These are phyloP conservation scores for Leptodactylus fuscus DNA, from an alignment of 2,113 vertebrate species.

Conservation along the genomic window DNA sequence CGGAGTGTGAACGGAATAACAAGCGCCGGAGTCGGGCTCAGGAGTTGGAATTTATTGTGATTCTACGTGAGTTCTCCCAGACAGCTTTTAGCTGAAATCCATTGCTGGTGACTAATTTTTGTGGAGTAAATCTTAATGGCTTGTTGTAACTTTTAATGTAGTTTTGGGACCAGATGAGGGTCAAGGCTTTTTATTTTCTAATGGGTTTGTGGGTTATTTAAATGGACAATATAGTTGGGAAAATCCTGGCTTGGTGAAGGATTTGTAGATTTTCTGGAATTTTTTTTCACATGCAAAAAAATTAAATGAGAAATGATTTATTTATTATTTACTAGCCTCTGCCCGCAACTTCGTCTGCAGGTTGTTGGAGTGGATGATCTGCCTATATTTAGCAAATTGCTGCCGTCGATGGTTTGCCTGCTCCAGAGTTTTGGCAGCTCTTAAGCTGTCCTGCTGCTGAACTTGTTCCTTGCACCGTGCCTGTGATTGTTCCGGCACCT, in stretches of 20 bases:
- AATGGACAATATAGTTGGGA: background rate
- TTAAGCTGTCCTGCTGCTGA: too few species aligned
- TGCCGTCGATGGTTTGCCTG: too few species aligned
- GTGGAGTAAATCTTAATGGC: conserved; percentile 31
- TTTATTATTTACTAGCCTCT: too few species aligned
- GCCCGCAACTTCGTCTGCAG: too few species aligned
- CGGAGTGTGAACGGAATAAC: conserved; percentile 49
- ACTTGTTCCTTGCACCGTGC: too few species aligned
- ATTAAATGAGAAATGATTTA: background rate
- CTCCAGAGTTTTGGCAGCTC: too few species aligned
- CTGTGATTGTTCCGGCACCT: too few species aligned
- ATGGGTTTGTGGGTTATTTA: background rate
- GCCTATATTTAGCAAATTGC: too few species aligned
- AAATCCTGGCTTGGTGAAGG: background rate
- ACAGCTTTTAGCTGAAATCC: conserved; percentile 1
- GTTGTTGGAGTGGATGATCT: too few species aligned
- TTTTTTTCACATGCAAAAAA: background rate
- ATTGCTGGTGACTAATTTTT: conserved; percentile 15
- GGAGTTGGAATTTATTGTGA: conserved; percentile 38
- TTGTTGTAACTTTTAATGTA: conserved; percentile 4
- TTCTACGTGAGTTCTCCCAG: conserved; percentile 15
- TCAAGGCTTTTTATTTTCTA: background rate
- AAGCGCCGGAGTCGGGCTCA: conserved; percentile 21
- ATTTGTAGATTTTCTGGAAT: background rate
- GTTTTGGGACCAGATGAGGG: background rate